Percentiles rank a stretch among this genome's conserved stretches.
These are phyloP conservation scores for Habroteleia sp. DNA, from an alignment of 2,888 invertebrate genomes.

Conservation along the genomic window DNA sequence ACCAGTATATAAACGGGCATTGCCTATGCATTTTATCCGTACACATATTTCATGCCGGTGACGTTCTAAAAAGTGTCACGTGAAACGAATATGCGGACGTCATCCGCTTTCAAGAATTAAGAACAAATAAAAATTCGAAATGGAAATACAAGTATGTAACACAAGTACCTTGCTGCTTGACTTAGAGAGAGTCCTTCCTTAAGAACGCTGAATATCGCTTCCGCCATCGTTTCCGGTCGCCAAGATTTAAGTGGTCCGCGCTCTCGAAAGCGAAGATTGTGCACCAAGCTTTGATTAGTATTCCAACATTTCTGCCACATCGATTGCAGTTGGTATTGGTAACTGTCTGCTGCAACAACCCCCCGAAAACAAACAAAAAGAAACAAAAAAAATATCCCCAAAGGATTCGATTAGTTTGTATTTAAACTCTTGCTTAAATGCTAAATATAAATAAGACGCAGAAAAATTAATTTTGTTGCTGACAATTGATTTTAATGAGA, in stretches of 20 bases:
- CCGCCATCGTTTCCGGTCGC: constrained; percentile 97
- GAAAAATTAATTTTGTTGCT: neutral
- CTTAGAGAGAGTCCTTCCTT: constrained; percentile 94
- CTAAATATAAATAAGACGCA: constrained; percentile 12
- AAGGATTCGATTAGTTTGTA: constrained; percentile 54
- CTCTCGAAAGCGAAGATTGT: constrained; percentile 94
- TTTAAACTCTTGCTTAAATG: constrained; percentile 49
- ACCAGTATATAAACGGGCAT: neutral
- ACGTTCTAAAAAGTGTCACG: constrained; percentile 13
- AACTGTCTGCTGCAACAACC: constrained; percentile 90
- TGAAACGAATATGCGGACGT: constrained; percentile 18
- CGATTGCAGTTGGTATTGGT: constrained; percentile 96
- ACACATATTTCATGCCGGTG: constrained; percentile 6
- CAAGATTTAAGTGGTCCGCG: constrained; percentile 95
- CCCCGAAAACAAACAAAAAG: constrained; percentile 75
- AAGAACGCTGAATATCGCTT: constrained; percentile 95
- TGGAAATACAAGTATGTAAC: constrained; percentile 38
- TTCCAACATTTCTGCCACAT: constrained; percentile 99
- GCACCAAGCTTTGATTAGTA: constrained; percentile 94
- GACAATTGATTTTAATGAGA: neutral
- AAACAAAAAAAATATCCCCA: constrained; percentile 63
- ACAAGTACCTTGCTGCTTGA: constrained; percentile 86
- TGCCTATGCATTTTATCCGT: neutral
- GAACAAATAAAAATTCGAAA: constrained; percentile 20
- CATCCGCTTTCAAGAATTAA: constrained; percentile 6